Conservation (phyloP, 2,797 vertebrate genomes). For the Streptopelia turtur region DNA sequence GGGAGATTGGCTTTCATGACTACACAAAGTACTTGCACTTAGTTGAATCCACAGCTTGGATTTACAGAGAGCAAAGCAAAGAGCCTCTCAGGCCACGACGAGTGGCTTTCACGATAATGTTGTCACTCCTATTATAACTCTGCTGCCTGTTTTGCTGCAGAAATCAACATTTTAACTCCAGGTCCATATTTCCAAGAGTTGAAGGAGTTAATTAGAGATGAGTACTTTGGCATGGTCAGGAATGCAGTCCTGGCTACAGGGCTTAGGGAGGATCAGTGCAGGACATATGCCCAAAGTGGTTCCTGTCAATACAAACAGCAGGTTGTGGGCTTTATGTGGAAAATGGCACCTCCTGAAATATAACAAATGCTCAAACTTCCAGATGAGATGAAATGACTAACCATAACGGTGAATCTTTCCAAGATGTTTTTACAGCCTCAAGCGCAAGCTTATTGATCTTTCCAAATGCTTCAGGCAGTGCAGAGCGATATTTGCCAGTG, state of each 20-base stretch:
- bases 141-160: not conserved
- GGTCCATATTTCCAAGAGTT: not conserved
- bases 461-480: not conserved
- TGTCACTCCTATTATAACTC: not conserved
- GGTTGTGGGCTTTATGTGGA: not conserved
- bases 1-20: not conserved
- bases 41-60: not conserved
- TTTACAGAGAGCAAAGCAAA: not conserved
- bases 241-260: not conserved
- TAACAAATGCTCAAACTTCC: not conserved
- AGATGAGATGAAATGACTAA: not conserved
- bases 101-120: not conserved
- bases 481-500: not conserved
- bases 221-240: not conserved
- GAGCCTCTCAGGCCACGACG: not conserved
- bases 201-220: not conserved
- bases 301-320: fast-evolving
- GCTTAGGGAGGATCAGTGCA: not conserved
- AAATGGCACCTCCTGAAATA: not conserved
- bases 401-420: not conserved
- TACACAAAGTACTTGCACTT: not conserved
- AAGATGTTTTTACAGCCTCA: not conserved
- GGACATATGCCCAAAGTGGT: not conserved
- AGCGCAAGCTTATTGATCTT: not conserved
- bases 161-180: not conserved